Evolutionary conservation across 2,797 vertebrate species (phyloP).

Genomic region (Tympanoctomys barrerae): DNA sequence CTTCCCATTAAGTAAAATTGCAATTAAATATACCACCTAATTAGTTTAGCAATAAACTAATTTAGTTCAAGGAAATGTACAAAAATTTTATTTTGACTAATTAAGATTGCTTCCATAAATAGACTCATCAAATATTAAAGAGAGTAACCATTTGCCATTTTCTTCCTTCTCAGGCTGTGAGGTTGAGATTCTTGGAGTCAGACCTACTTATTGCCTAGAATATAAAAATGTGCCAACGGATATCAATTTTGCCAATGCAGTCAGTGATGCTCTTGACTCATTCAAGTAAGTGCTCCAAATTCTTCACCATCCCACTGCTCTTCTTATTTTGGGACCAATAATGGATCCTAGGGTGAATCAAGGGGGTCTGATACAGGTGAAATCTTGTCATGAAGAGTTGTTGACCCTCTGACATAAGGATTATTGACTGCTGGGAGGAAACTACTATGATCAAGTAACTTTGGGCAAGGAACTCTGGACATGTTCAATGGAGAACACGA

Average conservation of each 20-base stretch:
- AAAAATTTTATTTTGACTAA: conserved; percentile 1
- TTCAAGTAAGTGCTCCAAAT: conserved; percentile 89
- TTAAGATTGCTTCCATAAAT: neutral
- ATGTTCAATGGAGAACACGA: neutral
- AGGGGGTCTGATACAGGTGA: neutral
- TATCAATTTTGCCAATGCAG: conserved; percentile 91
- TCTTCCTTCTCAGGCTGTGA: conserved; percentile 92
- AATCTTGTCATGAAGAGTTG: neutral
- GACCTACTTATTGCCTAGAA: conserved; percentile 93
- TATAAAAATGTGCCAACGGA: conserved; percentile 93
- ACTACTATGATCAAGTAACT: neutral
- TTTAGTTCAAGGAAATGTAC: conserved; percentile 39
- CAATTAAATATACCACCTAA: neutral
- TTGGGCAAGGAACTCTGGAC: neutral
- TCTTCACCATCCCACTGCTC: neutral
- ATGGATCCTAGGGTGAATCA: neutral
- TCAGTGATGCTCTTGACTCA: conserved; percentile 90
- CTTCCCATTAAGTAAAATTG: neutral
- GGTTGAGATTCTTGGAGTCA: conserved; percentile 94
- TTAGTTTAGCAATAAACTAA: neutral
- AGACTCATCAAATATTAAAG: neutral
- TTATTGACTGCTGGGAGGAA: neutral
- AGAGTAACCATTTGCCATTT: conserved; percentile 51
- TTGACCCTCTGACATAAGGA: neutral
- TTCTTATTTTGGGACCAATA: neutral